phyloP scores from a whole-genome alignment of 1,140 invertebrate species.

The Papilio xuthus region DNA sequence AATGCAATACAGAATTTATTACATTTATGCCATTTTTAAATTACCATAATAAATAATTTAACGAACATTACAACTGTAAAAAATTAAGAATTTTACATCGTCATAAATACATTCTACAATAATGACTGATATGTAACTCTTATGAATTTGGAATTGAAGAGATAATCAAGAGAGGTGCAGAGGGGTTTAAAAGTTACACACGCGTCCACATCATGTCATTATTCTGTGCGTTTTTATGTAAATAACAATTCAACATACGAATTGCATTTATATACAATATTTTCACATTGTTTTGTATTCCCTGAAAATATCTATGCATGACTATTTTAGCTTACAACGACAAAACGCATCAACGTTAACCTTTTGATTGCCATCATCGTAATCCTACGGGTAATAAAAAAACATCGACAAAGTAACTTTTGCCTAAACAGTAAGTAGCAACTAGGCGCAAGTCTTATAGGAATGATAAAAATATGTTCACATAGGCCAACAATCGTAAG shows the following conservation, averaged over 20 bases:
- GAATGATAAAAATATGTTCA: conserved; percentile 59
- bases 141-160: neutral
- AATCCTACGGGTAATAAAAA: neutral
- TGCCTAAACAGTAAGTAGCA: conserved; percentile 65
- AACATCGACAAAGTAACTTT: conserved; percentile 42
- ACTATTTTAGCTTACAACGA: too few species aligned
- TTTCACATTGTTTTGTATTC: neutral
- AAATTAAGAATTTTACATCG: conserved; percentile 12
- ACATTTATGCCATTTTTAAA: too few species aligned
- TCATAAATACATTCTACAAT: conserved; percentile 22
- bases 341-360: conserved; percentile 2
- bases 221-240: conserved; percentile 5
- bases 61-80: neutral
- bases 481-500: conserved; percentile 68
- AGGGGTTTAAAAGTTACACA: neutral
- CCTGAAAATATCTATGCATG: too few species aligned
- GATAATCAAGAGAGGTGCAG: neutral
- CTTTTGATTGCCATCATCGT: neutral
- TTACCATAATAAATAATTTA: too few species aligned
- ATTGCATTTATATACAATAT: conserved; percentile 25
- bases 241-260: conserved; percentile 35
- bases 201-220: neutral
- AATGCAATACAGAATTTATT: too few species aligned
- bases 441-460: conserved; percentile 35
- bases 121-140: conserved; percentile 35